phyloP scores from a whole-genome alignment of 2,888 invertebrate species.

The Hecatera dysodea region DNA sequence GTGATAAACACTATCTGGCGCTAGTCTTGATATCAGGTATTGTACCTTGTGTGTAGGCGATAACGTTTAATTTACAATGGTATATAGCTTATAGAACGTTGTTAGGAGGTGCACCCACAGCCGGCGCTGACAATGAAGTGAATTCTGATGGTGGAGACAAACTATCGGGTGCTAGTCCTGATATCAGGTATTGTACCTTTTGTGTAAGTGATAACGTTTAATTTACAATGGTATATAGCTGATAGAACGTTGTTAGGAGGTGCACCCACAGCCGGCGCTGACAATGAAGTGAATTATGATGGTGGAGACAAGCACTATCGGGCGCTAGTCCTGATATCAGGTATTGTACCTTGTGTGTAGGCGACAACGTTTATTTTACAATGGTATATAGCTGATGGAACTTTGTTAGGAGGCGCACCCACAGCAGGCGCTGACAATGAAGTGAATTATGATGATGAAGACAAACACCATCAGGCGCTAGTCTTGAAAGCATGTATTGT shows the following conservation, averaged over 20 bases:
- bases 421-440: too few species aligned
- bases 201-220: background rate
- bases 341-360: background rate
- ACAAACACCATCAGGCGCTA: too few species aligned
- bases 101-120: too few species aligned
- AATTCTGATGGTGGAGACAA: slow-evolving; percentile 78
- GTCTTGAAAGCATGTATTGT: too few species aligned
- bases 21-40: slow-evolving; percentile 80
- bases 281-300: slow-evolving; percentile 77
- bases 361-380: slow-evolving; percentile 1
- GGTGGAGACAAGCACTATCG: slow-evolving; percentile 81
- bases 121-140: slow-evolving; percentile 72
- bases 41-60: too few species aligned
- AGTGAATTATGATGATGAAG: too few species aligned
- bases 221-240: slow-evolving; percentile 27
- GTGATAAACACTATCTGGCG: slow-evolving; percentile 80
- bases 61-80: too few species aligned
- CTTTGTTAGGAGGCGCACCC: too few species aligned
- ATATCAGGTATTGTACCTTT: slow-evolving; percentile 47
- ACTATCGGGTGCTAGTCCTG: slow-evolving; percentile 79
- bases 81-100: too few species aligned
- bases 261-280: slow-evolving; percentile 82
- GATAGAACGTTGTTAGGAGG: slow-evolving; percentile 94
- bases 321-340: slow-evolving; percentile 71
- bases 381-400: too few species aligned